A percentile compares a stretch with the other conserved stretches of the same genome.
These are phyloP conservation scores for Myodes glareolus DNA, from an alignment of 2,113 vertebrate species.

Conservation along the genomic window DNA sequence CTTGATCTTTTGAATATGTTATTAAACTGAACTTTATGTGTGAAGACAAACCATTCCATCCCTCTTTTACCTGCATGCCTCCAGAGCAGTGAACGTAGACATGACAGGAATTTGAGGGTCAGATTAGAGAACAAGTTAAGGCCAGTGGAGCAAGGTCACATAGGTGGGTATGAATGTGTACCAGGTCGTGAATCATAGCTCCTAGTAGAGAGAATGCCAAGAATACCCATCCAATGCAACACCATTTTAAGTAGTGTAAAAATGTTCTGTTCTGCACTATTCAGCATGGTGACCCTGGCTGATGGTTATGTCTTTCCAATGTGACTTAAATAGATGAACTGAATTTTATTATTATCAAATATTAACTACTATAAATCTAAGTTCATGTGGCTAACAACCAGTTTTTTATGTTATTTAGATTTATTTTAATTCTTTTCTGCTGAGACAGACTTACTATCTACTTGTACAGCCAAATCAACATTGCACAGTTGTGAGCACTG, in stretches of 20 bases:
- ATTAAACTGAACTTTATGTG: neutral
- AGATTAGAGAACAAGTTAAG: neutral
- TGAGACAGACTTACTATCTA: neutral
- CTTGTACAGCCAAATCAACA: neutral
- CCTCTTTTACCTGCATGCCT: neutral
- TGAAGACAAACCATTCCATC: neutral
- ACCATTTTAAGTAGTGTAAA: neutral
- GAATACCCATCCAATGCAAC: rapidly evolving
- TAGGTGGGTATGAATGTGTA: neutral
- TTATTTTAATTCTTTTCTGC: neutral
- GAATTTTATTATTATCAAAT: neutral
- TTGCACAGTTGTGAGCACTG: neutral
- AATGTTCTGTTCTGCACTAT: neutral
- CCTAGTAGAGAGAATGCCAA: neutral
- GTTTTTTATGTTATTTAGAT: neutral
- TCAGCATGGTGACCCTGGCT: neutral
- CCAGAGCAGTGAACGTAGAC: neutral
- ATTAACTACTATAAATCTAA: neutral
- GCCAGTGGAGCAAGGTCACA: no score
- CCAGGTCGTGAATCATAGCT: neutral
- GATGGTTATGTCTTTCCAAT: neutral
- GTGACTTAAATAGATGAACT: neutral
- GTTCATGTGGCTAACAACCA: neutral
- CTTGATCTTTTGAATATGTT: neutral
- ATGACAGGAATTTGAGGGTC: no score